Percentiles rank a stretch among this genome's conserved stretches.
These are phyloP conservation scores for Coregonus ussuriensis DNA, from an alignment of 2,797 vertebrate species.

Conservation along the genomic window DNA sequence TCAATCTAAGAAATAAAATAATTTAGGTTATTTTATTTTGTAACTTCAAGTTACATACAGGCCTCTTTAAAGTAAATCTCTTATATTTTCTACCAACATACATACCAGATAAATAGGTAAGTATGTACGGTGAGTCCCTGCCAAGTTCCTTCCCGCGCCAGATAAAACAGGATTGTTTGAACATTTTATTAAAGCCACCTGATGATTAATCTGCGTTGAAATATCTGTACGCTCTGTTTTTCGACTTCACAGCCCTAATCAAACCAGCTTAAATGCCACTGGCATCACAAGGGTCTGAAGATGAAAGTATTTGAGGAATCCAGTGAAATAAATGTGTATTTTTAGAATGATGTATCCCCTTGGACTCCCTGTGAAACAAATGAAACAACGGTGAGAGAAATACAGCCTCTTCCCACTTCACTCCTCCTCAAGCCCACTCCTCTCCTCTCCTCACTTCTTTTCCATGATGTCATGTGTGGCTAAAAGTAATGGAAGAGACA, in stretches of 20 bases:
- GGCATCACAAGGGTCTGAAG: slow-evolving; percentile 83
- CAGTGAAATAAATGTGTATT: slow-evolving; percentile 88
- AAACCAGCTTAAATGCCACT: slow-evolving; percentile 83
- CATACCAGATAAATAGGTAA: slow-evolving; percentile 73
- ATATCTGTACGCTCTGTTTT: slow-evolving; percentile 68
- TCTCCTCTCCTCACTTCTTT: slow-evolving; percentile 63
- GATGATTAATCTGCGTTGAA: slow-evolving; percentile 77
- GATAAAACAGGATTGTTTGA: slow-evolving; percentile 75
- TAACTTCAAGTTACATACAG: slow-evolving; percentile 31
- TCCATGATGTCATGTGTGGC: slow-evolving; percentile 82
- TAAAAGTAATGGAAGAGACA: slow-evolving; percentile 65
- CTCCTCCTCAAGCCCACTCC: slow-evolving; percentile 45
- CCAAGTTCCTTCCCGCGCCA: slow-evolving; percentile 60
- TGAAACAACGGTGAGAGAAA: slow-evolving; percentile 51
- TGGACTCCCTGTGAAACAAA: slow-evolving; percentile 63
- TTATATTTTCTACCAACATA: slow-evolving; percentile 39
- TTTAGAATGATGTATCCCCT: slow-evolving; percentile 88
- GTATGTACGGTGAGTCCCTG: slow-evolving; percentile 61
- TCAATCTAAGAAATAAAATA: neutral
- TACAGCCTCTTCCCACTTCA: slow-evolving; percentile 61
- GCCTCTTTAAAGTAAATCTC: slow-evolving; percentile 34
- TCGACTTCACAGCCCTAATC: slow-evolving; percentile 75
- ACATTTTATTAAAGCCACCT: slow-evolving; percentile 78
- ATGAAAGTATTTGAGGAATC: slow-evolving; percentile 89
- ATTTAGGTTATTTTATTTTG: slow-evolving; percentile 30